Base-by-base conservation (phyloP, 2,797 vertebrate species). In the Gymnopithys bicolor region DNA sequence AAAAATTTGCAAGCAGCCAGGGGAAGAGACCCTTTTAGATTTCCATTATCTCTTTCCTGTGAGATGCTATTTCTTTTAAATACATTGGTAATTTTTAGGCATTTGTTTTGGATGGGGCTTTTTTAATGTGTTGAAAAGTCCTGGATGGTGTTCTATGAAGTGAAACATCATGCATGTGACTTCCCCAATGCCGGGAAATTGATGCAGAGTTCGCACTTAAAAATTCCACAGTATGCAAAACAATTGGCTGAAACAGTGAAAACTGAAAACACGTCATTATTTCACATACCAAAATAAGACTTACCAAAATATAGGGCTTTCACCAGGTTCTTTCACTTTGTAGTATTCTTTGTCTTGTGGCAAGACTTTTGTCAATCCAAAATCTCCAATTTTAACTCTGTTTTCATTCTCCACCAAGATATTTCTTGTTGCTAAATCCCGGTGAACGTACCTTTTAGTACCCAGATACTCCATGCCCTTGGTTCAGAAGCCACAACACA, bases 281-380 rank as follows among this genome's bases (percentile, higher is more conserved):
- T 85, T 77, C 37, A 68, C 6, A 75, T 3, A 67, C 7, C 22
- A 73, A 73, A 82, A 37, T 37, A 81, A 12, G 37, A 95, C 98
- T 98, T 97, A 99, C 99, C 99, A 99, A 97, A 99, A 99, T 97
- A 99, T 99, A 87, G 99, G 99, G 94, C 99, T 99, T 96, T 99
- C 99, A 37, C 99, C 99, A 14, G 99, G 99, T 93, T 99, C 98
- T 85, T 98, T 98, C 39, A 99, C 99, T 35, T 99, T 99, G 97
- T 99, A 99, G 96, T 99, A 99, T 80, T 99, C 99, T 92, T 99
- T 99, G 96, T 99, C 99, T 97, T 99, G 99, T 6, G 99, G 99
- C 90, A 99, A 98, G 41, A 99, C 98, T 97, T 99, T 99, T 6
- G 99, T 99, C 94, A 99, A 98, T 11, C 99, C 99, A 86, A 99